Percentiles rank a stretch among this genome's conserved stretches.
phyloP scores from a whole-genome alignment of 2,888 invertebrate genomes.

The Ametastegia equiseti region DNA sequence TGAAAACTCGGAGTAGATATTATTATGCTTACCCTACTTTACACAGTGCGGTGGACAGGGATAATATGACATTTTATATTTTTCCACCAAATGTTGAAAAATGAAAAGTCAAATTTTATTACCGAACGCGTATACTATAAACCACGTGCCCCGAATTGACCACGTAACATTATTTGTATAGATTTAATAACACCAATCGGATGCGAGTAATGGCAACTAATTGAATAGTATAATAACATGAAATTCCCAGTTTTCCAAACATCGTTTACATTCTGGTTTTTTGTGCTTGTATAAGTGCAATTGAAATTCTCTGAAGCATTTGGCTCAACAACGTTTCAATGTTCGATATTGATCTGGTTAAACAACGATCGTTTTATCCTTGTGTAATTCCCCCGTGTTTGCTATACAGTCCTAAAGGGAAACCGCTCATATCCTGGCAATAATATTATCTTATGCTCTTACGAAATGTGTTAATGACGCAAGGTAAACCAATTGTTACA shows the following conservation, averaged over 20 bases:
- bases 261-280: not conserved
- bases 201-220: not conserved
- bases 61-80: not conserved
- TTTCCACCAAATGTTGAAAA: not conserved
- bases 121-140: not conserved
- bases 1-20: not conserved
- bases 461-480: constrained; percentile 18
- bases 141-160: not conserved
- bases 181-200: not conserved
- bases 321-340: not conserved
- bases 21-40: not conserved
- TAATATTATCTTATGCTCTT: constrained; percentile 6
- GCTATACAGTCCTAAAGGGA: not conserved
- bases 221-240: not conserved
- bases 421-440: constrained; percentile 6
- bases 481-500: constrained; percentile 18
- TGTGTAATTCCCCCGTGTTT: not conserved
- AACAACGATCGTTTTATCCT: constrained; percentile 9
- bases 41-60: not conserved
- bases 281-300: not conserved
- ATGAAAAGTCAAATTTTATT: not conserved
- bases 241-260: not conserved
- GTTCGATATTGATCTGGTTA: not conserved
- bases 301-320: not conserved
- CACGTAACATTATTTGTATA: not conserved